Evolutionary conservation across 2,888 invertebrate genomes (phyloP), one percentile per base, ranked within the genome.

Genomic region (Cartodere bifasciata): DNA sequence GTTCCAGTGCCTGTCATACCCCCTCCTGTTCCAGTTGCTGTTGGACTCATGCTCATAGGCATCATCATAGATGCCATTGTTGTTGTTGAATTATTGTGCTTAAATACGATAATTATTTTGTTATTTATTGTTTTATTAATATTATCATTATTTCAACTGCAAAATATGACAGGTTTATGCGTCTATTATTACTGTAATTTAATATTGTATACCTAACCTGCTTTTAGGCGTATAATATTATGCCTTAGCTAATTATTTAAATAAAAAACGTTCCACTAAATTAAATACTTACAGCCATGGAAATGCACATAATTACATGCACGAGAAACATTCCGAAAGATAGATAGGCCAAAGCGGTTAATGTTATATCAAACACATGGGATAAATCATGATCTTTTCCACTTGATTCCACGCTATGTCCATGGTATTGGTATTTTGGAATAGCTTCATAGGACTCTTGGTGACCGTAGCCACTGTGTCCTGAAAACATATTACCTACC

Each of bases 311-410:
- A 5, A 84, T 64, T 9, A 85, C 72, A 53, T 86, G 83, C 25
- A 85, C 64, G 9, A 81, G 64, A 45, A 86, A 86, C 64, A 83
- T 72, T 16, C 81, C 82, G 46, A 86, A 86, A 0, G 84, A 79
- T 6, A 85, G 55, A 49, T 80, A 85, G 0, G 85, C 85, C 20
- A 86, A 65, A 1, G 83, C 83, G 1, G 85, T 85, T 13, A 85
- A 62, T 0, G 83, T 82, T 36, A 85, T 74, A 37, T 86, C 84
- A 44, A 83, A 81, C 21, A 86, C 67, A 44, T 85, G 79, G 6
- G 70, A 70, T 13, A 84, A 53, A 1, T 74, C 72, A 13, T 84
- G 63, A 5, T 75, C 73, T 37, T 72, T 53, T 65, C 69, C 26
- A 41, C 58, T 32, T 23, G 50, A 47, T 14, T 46, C 37, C 13